phyloP scores from a whole-genome alignment of 1,140 invertebrate genomes.

The Himalopsyche phryganea region DNA sequence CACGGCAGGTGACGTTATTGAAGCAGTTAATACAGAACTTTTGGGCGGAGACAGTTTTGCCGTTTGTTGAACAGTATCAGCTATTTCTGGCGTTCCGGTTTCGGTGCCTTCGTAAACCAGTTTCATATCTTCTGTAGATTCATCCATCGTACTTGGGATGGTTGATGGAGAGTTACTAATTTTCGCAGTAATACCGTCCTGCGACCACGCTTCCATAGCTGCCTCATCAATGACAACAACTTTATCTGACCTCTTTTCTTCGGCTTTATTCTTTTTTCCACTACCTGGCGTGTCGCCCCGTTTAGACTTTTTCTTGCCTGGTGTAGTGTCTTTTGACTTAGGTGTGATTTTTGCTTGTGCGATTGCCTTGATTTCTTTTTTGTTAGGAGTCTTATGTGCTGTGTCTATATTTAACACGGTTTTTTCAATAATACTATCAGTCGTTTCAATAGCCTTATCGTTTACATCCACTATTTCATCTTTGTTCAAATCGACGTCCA shows the following conservation, averaged over 20 bases:
- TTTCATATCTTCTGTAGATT: conserved; percentile 61
- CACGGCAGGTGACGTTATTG: conserved; percentile 20
- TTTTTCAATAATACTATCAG: background rate
- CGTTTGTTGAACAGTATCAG: background rate
- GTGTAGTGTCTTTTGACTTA: conserved; percentile 15
- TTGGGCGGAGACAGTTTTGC: background rate
- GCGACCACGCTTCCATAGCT: conserved; percentile 55
- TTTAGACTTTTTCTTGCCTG: conserved; percentile 14
- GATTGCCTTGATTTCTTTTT: conserved; percentile 2
- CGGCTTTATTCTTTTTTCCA: conserved; percentile 7
- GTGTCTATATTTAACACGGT: background rate
- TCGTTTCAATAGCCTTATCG: too few relatives aligned
- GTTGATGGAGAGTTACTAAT: conserved; percentile 14
- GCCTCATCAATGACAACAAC: conserved; percentile 51
- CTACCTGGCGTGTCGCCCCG: conserved; percentile 4
- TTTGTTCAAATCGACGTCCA: too few relatives aligned
- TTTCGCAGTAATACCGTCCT: conserved; percentile 37
- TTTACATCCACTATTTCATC: too few relatives aligned
- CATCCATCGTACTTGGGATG: conserved; percentile 38
- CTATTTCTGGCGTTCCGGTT: conserved; percentile 6
- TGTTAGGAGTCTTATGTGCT: conserved; percentile 23
- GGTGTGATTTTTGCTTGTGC: conserved; percentile 12
- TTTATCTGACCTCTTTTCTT: conserved; percentile 4
- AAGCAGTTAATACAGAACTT: conserved; percentile 33
- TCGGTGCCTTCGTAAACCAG: conserved; percentile 60